Base-by-base conservation (phyloP, 2,113 vertebrate genomes). In the Hippolais icterina region DNA sequence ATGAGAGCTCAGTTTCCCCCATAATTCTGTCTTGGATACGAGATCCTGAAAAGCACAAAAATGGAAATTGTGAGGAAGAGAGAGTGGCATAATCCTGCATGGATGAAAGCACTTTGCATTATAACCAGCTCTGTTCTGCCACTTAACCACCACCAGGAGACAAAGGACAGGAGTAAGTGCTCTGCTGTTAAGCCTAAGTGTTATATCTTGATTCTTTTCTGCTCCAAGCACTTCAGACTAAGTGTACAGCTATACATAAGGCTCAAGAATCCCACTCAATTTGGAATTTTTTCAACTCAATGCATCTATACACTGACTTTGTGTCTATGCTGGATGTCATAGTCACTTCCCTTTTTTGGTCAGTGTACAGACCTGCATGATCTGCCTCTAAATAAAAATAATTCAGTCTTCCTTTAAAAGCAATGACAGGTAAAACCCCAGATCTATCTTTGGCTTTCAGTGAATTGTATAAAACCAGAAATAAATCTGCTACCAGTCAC, bases 51-150 rank as follows among this genome's bases (percentile, higher is more conserved):
- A 8, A 79, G 12, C 33, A 74, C 27, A 37, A 24, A 59, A 90
- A 80, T 68, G 41, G 46, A 91, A 95, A 56, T 57, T 4, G 10
- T 50, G 52, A 75, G 54, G 44, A 89, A 47, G 52, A 91, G 52
- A 77, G 54, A 42, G 41, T 37, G 71, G 29, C 1, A 4, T 91
- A 87, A 88, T 91, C 81, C 85, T 91, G 75, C 75, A 76, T 80
- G 70, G 70, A 91, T 94, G 74, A 94, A 94, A 95, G 63, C 95
- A 90, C 50, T 97, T 85, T 83, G 82, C 66, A 56, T 94, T 95
- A 39, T 71, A 84, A 87, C 85, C 65, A 76, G 37, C 92, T 87
- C 92, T 86, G 27, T 89, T 90, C 69, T 95, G 71, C 70, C 54
- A 84, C 78, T 94, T 87, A 1, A 68, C 75, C 79, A 80, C 37